These are phyloP conservation scores for Limanda limanda DNA, from an alignment of 2,113 vertebrate genomes.

Conservation along the genomic window DNA sequence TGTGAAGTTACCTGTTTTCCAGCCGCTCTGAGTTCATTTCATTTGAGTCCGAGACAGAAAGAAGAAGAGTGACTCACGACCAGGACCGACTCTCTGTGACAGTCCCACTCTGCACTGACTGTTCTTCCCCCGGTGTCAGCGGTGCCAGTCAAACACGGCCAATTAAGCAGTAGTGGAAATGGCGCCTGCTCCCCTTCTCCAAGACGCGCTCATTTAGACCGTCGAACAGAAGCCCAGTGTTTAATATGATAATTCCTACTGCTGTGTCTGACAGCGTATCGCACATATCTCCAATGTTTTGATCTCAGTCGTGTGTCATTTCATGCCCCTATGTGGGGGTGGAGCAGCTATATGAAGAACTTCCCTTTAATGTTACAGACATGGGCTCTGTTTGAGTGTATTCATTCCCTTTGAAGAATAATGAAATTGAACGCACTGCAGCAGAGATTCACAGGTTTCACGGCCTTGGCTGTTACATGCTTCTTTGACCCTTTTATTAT, in stretches of 20 bases:
- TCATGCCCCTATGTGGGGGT: background rate
- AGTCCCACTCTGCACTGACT: constrained; percentile 37
- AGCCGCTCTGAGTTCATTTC: background rate
- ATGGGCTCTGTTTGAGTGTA: background rate
- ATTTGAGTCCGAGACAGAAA: constrained; percentile 25
- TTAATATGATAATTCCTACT: constrained; percentile 48
- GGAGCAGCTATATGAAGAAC: constrained; percentile 16
- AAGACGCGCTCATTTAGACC: constrained; percentile 29
- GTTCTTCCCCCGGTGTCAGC: constrained; percentile 29
- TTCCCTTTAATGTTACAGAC: constrained; percentile 19
- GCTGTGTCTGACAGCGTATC: constrained; percentile 27
- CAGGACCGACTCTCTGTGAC: constrained; percentile 1
- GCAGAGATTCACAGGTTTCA: background rate
- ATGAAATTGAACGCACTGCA: background rate
- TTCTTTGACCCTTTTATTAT: background rate
- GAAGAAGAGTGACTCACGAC: constrained; percentile 35
- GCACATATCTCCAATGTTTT: constrained; percentile 27
- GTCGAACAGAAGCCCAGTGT: constrained; percentile 24
- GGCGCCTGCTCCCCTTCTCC: constrained; percentile 32
- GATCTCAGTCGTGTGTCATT: constrained; percentile 13
- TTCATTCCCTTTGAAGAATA: constrained; percentile 7
- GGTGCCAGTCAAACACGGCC: constrained; percentile 46
- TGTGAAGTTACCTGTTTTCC: background rate
- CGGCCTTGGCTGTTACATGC: background rate
- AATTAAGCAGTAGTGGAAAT: constrained; percentile 56